Percentiles rank a stretch among this genome's conserved stretches.
phyloP scores from a whole-genome alignment of 2,113 vertebrate genomes.

The Forbesichthys agassizii region DNA sequence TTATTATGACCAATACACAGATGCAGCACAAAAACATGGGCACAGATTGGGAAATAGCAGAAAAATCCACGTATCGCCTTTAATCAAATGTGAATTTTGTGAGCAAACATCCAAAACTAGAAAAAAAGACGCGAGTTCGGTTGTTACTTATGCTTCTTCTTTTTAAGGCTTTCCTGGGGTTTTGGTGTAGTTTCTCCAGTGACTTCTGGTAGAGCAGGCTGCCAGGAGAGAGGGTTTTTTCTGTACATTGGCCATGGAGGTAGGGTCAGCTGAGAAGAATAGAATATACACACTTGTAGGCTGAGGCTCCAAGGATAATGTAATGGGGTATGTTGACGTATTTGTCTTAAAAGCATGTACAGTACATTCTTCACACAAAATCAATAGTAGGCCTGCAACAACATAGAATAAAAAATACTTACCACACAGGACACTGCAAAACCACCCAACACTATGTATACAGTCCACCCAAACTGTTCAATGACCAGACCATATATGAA shows the following conservation, averaged over 20 bases:
- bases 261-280: constrained; percentile 82
- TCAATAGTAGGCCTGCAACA: not conserved
- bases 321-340: not conserved
- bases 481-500: constrained; percentile 90
- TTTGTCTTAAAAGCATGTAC: not conserved
- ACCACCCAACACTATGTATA: constrained; percentile 92
- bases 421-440: constrained; percentile 93
- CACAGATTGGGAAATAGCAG: no score
- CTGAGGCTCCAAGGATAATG: not conserved
- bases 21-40: no score
- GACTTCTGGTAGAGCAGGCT: constrained; percentile 82
- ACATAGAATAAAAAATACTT: constrained; percentile 54
- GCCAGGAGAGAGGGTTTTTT: constrained; percentile 88
- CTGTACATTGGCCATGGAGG: constrained; percentile 97
- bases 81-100: not conserved
- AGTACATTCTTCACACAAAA: not conserved
- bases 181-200: constrained; percentile 82
- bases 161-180: constrained; percentile 83
- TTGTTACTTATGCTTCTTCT: constrained; percentile 92
- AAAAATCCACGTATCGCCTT: no score
- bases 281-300: not conserved
- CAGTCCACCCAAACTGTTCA: constrained; percentile 96
- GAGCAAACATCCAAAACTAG: constrained; percentile 1
- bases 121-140: constrained; percentile 3
- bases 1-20: no score